phyloP scores from a whole-genome alignment of 2,113 vertebrate species.

The Myiozetetes cayanensis region DNA sequence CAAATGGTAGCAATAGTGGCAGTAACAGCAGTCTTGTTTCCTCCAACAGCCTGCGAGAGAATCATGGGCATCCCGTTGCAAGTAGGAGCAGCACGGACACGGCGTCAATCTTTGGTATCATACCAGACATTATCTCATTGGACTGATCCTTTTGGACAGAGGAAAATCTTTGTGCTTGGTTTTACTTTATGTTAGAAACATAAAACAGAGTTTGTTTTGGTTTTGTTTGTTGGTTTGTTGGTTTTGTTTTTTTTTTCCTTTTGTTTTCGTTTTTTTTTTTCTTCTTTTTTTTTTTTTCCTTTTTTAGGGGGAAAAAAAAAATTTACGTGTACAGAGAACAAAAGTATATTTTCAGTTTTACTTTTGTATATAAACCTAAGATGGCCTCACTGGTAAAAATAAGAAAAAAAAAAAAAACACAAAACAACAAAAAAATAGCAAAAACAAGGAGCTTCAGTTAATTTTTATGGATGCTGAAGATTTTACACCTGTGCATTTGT shows the following conservation, averaged over 20 bases:
- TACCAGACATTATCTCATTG: constrained; percentile 95
- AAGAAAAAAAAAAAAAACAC: neutral
- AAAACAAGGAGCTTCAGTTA: constrained; percentile 84
- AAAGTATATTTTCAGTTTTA: constrained; percentile 99
- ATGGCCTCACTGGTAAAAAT: constrained; percentile 86
- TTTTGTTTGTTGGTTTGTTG: constrained; percentile 1
- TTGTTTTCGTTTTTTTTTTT: neutral
- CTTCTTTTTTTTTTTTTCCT: constrained; percentile 34
- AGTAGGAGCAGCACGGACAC: constrained; percentile 81
- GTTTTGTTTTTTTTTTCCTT: neutral
- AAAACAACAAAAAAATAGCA: constrained; percentile 4
- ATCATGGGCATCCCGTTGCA: constrained; percentile 78
- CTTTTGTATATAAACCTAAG: constrained; percentile 99
- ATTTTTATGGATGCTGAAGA: constrained; percentile 93
- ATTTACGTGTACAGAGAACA: constrained; percentile 97
- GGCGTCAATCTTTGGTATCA: constrained; percentile 90
- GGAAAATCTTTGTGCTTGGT: constrained; percentile 70
- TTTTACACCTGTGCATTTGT: constrained; percentile 83
- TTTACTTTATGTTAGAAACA: constrained; percentile 74
- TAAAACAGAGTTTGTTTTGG: constrained; percentile 41
- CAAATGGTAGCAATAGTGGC: constrained; percentile 87
- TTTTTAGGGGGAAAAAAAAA: constrained; percentile 74
- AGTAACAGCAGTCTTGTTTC: constrained; percentile 93
- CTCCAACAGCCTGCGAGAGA: constrained; percentile 87
- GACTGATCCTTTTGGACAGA: constrained; percentile 79